A percentile compares a stretch with the other conserved stretches of the same genome.
Evolutionary conservation across 2,797 vertebrate species (phyloP).

Genomic region (Iguana delicatissima): DNA sequence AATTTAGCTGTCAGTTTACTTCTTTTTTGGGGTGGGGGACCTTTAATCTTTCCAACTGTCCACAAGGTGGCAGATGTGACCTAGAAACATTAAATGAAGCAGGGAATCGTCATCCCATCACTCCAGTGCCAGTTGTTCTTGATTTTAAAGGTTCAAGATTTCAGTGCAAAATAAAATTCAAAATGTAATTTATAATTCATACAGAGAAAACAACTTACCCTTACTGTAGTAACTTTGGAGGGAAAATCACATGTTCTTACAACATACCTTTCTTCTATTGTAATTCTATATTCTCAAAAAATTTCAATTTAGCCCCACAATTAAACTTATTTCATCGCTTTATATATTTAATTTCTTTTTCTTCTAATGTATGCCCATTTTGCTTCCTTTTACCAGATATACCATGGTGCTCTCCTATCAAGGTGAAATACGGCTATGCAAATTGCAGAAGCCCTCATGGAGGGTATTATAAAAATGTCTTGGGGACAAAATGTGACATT

Average conservation of each 20-base stretch:
- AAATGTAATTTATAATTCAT: background rate
- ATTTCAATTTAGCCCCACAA: conserved; percentile 15
- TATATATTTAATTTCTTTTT: conserved; percentile 1
- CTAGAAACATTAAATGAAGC: conserved; percentile 21
- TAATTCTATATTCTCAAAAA: background rate
- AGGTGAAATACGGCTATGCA: conserved; percentile 93
- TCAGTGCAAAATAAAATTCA: background rate
- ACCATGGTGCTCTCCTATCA: conserved; percentile 95
- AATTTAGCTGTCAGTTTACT: background rate
- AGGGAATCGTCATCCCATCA: background rate
- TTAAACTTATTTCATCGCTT: conserved; percentile 3
- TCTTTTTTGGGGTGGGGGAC: background rate
- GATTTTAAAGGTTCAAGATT: conserved; percentile 8
- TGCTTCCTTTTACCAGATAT: conserved; percentile 81
- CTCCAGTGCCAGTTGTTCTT: background rate
- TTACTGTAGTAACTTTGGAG: background rate
- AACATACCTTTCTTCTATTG: background rate
- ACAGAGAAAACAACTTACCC: background rate
- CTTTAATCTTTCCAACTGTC: conserved; percentile 27
- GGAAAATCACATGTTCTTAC: background rate
- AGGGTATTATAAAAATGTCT: conserved; percentile 89
- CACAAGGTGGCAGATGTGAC: conserved; percentile 75
- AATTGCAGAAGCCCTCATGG: conserved; percentile 91
- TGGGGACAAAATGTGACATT: conserved; percentile 93
- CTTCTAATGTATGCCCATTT: conserved; percentile 29